Percentiles rank a stretch among this genome's conserved stretches.
These are phyloP conservation scores for Pseudorasbora parva DNA, from an alignment of 2,113 vertebrate genomes.

Conservation along the genomic window DNA sequence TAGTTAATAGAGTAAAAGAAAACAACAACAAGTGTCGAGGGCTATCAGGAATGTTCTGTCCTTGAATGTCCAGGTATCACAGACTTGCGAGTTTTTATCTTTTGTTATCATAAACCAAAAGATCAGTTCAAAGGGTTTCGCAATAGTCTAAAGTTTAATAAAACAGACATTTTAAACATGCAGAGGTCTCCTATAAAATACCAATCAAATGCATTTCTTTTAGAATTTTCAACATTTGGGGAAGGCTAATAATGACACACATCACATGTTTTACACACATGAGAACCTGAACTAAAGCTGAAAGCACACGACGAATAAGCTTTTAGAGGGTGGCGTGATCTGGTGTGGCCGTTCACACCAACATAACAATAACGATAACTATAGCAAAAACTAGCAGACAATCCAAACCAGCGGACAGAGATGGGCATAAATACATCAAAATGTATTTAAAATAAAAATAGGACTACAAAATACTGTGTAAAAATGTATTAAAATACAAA, in stretches of 20 bases:
- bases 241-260: too few relatives aligned
- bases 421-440: too few relatives aligned
- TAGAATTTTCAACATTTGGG: neutral
- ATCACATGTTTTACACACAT: neutral
- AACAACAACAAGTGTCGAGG: too few relatives aligned
- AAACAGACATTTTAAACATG: neutral
- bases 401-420: too few relatives aligned
- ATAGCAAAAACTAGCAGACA: too few relatives aligned
- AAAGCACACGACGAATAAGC: neutral
- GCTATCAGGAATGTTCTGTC: neutral
- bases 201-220: neutral
- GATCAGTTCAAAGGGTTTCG: neutral
- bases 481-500: too few relatives aligned
- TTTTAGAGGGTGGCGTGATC: neutral
- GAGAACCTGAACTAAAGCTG: neutral
- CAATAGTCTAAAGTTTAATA: neutral
- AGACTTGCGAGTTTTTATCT: neutral
- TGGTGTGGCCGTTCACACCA: too few relatives aligned
- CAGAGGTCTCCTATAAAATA: neutral
- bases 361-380: too few relatives aligned
- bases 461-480: too few relatives aligned
- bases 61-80: neutral
- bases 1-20: neutral
- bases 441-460: too few relatives aligned
- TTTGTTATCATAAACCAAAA: neutral